Percentiles rank a stretch among this genome's conserved stretches.
Evolutionary conservation across 2,797 vertebrate genomes (phyloP).

Genomic region (Macropus fuliginosus): DNA sequence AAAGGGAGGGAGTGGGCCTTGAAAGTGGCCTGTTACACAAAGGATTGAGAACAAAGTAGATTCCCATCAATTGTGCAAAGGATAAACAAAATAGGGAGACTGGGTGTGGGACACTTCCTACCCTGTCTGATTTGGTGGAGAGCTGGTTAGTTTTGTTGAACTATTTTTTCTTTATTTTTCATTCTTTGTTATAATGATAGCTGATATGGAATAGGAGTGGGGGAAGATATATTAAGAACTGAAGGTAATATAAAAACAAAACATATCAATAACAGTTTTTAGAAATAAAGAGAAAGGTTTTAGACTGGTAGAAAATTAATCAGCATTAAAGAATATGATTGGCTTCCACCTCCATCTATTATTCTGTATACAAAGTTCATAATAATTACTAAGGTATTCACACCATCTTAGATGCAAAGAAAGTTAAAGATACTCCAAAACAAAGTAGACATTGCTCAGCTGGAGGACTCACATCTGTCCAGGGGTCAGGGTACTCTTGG

Average conservation of each 20-base stretch:
- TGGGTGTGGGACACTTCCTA: not conserved
- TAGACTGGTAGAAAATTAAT: not conserved
- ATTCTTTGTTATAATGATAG: not conserved
- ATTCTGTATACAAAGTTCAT: not conserved
- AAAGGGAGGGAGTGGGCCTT: not conserved
- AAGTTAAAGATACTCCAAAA: not conserved
- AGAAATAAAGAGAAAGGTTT: not conserved
- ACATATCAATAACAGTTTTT: not conserved
- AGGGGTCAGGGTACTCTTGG: too few relatives aligned
- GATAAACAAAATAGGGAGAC: not conserved
- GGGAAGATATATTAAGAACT: not conserved
- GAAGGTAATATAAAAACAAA: not conserved
- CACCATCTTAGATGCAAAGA: not conserved
- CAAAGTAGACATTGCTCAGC: not conserved
- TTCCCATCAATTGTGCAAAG: not conserved
- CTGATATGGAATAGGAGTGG: not conserved
- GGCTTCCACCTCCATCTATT: not conserved
- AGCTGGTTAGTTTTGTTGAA: not conserved
- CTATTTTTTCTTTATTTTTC: not conserved
- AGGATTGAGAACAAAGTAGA: not conserved
- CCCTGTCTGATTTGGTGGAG: not conserved
- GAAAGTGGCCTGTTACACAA: not conserved
- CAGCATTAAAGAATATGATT: not conserved
- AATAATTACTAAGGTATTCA: not conserved
- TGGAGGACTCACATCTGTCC: not conserved